Base-by-base conservation (phyloP, 2,797 vertebrate genomes). In the Arrhamphus sclerolepis region DNA sequence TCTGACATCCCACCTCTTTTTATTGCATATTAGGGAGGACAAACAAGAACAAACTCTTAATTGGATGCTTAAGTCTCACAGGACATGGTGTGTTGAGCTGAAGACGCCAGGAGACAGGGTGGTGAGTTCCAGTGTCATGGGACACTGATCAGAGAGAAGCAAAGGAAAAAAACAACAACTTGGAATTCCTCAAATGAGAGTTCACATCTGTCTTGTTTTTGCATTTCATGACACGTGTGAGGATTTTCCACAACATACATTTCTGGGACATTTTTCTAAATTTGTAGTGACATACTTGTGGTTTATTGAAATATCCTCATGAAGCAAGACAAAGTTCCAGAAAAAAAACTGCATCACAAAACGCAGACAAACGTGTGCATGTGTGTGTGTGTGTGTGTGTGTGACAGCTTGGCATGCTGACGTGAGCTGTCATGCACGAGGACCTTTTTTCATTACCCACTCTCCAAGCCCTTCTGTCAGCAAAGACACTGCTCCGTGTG, bases 381-480 rank as follows among this genome's bases (percentile, higher is more conserved):
- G n/a, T n/a, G n/a, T 20, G 34, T 34, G 31, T 22, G 19, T 57
- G 49, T 47, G 57, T 47, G 40, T 38, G 53, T 29, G 22, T 26
- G n/a, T 42, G 16, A 44, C 20, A 63, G 48, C 41, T 53, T 66
- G 60, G 61, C 58, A 48, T 70, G 73, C 82, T 87, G 84, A 84
- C 20, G 48, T 82, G 82, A 64, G 72, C 63, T 67, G 85, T 82
- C 85, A 90, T 85, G 84, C 84, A 89, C 82, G 81, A 85, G 78
- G 75, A 81, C 85, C 62, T 84, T 84, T 87, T 88, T 83, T 89
- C 88, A 88, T 89, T 88, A 88, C 50, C 60, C 59, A 70, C 82
- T 79, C 84, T 77, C 57, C 62, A 60, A 77, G 75, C 63, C 80
- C 87, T 87, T 88, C 80, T 88, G 85, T 84, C 84, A 81, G 85